Evolutionary conservation across 1,140 invertebrate species (phyloP), one percentile per base, ranked within the genome.

Genomic region (Drosophila serrata): DNA sequence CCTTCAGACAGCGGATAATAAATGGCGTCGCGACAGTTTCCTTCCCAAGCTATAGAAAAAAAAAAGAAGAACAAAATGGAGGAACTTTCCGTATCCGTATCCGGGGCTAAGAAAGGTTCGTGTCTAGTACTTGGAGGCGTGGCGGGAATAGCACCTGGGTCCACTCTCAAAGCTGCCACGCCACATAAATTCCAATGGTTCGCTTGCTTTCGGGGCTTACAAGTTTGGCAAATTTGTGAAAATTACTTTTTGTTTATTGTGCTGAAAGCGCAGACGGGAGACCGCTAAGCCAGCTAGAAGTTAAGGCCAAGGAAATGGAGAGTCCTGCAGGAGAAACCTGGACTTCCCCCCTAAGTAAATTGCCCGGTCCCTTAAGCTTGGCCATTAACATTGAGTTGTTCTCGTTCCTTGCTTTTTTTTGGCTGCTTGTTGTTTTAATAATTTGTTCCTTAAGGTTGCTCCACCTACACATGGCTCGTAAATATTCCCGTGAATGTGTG

Each of bases 21-120:
- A 91, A 91, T 91, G 90, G 80, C 85, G 90, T 91, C 90, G 90
- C 90, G 90, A 91, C 90, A 91, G 84, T 91, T 91, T 91, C 85
- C 88, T 91, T 91, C 76, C 69, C 29, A 73, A 69, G 69, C 53
- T 29, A 39, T 1, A 24, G 6, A 46, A 53, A 39, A 11, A 37
- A 53, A 51, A 64, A 8, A 3, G 17, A 13, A 29, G 37, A 24
- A 40, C 31, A 48, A 9, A 42, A 24, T 22, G 9, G 67, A 72
- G 55, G 69, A 75, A 86, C 74, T 86, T 82, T 74, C 56, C 70
- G 65, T 79, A 80, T 74, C 56, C 70, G 65, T 79, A 80, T 73
- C 79, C 68, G 81, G 67, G 55, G 67, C 84, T 79, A 85, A 90
- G 88, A 91, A 88, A 81, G 60, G 48, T 76, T 70, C 74, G 62